phyloP scores from a whole-genome alignment of 2,888 invertebrate genomes.

The Bursaphelenchus okinawaensis region DNA sequence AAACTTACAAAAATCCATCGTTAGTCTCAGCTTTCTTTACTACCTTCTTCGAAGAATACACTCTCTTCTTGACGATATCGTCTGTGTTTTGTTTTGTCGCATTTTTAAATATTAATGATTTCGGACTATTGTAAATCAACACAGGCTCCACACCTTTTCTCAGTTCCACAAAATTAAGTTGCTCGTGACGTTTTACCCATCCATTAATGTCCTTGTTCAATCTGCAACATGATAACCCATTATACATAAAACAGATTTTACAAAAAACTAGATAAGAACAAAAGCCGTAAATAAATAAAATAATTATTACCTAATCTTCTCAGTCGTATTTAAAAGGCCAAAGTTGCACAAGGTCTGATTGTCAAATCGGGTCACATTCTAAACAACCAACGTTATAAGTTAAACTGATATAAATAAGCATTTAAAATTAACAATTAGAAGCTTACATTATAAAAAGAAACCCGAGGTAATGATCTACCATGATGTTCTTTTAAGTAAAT shows the following conservation, averaged over 20 bases:
- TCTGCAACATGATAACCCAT: too few species aligned
- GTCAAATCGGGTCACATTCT: neutral
- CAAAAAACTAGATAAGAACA: neutral
- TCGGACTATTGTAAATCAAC: conserved; percentile 26
- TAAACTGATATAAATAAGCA: too few species aligned
- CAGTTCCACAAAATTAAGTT: conserved; percentile 28
- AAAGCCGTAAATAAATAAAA: too few species aligned
- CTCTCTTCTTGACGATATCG: neutral
- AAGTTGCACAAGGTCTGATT: neutral
- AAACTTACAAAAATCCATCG: too few species aligned
- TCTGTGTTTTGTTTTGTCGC: neutral
- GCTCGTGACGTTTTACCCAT: conserved; percentile 45
- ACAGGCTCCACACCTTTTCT: conserved; percentile 22
- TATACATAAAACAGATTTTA: conserved; percentile 1
- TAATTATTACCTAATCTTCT: conserved; percentile 24
- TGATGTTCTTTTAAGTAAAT: neutral
- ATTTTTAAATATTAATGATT: neutral
- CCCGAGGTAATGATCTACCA: conserved; percentile 5
- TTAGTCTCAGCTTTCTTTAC: neutral
- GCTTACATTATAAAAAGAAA: neutral
- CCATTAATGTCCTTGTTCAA: conserved; percentile 41
- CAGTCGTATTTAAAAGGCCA: conserved; percentile 27
- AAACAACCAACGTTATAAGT: too few species aligned
- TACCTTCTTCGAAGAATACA: neutral
- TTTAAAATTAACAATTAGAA: too few species aligned